These are phyloP conservation scores for Pristionchus arcanus DNA, from an alignment of 2,888 invertebrate species.

Conservation along the genomic window DNA sequence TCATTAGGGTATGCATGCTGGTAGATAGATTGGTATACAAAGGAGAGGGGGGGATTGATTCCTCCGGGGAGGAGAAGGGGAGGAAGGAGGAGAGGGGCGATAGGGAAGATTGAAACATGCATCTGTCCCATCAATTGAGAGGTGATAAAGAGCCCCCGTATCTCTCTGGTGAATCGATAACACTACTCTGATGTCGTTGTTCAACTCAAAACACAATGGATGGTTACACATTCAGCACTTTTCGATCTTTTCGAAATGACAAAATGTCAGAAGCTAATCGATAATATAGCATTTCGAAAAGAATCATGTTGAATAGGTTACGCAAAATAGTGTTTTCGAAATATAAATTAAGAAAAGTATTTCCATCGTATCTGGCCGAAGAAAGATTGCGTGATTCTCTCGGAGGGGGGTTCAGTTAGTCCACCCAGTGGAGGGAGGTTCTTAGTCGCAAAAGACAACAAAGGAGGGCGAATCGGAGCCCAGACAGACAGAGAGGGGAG, in stretches of 20 bases:
- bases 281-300: not conserved
- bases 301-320: no score
- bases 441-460: slow-evolving; percentile 47
- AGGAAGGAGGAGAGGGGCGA: not conserved
- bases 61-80: not conserved
- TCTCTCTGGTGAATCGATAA: not conserved
- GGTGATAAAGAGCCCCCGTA: not conserved
- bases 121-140: slow-evolving; percentile 43
- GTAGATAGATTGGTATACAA: slow-evolving; percentile 11
- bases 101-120: slow-evolving; percentile 19
- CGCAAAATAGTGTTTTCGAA: no score
- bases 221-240: no score
- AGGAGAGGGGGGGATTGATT: not conserved
- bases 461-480: slow-evolving; percentile 16
- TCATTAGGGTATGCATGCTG: slow-evolving; percentile 45
- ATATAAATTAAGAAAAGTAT: no score
- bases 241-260: no score
- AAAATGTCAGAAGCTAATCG: not conserved
- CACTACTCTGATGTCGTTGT: no score
- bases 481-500: not conserved
- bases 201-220: no score
- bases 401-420: no score
- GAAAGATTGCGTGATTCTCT: no score
- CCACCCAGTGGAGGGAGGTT: no score
- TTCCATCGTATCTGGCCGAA: no score